phyloP scores from a whole-genome alignment of 2,797 vertebrate species.

The Pangasius djambal region DNA sequence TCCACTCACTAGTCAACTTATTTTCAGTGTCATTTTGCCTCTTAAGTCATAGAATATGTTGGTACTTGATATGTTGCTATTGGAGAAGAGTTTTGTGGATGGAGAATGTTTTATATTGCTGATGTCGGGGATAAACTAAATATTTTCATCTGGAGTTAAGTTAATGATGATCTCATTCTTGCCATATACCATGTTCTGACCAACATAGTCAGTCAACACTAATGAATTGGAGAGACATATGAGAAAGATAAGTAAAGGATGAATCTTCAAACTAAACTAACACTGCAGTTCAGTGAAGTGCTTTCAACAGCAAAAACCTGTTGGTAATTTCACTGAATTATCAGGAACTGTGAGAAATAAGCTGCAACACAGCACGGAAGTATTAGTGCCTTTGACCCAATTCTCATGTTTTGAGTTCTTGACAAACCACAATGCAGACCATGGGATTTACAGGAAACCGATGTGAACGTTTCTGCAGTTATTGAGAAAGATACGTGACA shows the following conservation, averaged over 20 bases:
- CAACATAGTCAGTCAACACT: not conserved
- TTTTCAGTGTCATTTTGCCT: not conserved
- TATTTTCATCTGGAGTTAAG: not conserved
- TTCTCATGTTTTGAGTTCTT: slow-evolving; percentile 42
- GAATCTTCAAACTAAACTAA: not conserved
- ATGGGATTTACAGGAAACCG: slow-evolving; percentile 32
- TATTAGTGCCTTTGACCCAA: slow-evolving; percentile 37
- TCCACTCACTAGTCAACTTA: slow-evolving; percentile 10
- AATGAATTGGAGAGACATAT: not conserved
- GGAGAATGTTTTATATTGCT: not conserved
- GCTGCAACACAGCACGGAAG: slow-evolving; percentile 21
- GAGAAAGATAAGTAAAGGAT: not conserved
- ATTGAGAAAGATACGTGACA: slow-evolving; percentile 36
- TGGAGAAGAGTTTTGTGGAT: not conserved
- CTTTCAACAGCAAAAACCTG: not conserved
- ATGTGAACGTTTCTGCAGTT: slow-evolving; percentile 18
- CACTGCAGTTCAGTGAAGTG: not conserved
- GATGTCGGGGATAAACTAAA: not conserved
- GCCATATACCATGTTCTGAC: not conserved
- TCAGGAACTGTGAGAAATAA: not conserved
- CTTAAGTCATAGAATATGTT: not conserved
- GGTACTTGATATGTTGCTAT: not conserved
- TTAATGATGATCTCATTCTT: not conserved
- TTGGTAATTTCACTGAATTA: slow-evolving; percentile 17
- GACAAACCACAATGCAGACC: slow-evolving; percentile 40